phyloP scores from a whole-genome alignment of 1,140 invertebrate species.

The Cotesia glomerata region DNA sequence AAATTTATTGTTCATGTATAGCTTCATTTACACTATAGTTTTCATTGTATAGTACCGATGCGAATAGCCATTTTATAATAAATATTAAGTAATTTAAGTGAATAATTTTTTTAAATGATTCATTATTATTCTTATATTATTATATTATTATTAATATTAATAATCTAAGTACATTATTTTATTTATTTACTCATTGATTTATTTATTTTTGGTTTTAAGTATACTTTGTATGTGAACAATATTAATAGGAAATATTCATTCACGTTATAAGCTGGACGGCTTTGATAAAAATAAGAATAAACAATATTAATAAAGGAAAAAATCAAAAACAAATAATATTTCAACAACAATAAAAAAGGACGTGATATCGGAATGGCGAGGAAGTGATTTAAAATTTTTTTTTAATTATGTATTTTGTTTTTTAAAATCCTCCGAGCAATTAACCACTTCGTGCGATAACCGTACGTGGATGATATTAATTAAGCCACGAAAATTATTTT shows the following conservation, averaged over 20 bases:
- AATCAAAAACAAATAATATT: no score
- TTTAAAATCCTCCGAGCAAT: neutral
- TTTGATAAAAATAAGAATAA: constrained; percentile 63
- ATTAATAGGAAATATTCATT: constrained; percentile 61
- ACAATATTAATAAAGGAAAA: neutral
- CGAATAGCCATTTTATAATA: no score
- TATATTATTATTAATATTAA: neutral
- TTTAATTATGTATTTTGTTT: neutral
- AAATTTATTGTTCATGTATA: no score
- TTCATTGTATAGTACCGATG: no score
- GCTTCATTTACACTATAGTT: no score
- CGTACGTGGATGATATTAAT: constrained; percentile 12
- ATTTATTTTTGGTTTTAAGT: constrained; percentile 23
- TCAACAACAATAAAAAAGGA: constrained; percentile 45
- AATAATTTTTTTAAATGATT: neutral
- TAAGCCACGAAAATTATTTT: neutral
- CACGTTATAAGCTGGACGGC: constrained; percentile 63
- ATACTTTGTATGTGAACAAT: constrained; percentile 56
- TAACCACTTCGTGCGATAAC: constrained; percentile 7
- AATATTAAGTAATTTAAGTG: neutral
- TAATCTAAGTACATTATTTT: constrained; percentile 5
- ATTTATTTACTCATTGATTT: constrained; percentile 9
- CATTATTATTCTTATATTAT: neutral
- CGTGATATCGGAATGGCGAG: constrained; percentile 45
- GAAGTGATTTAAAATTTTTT: neutral